Evolutionary conservation across 1,140 invertebrate genomes (phyloP).

Genomic region (Aphis gossypii): DNA sequence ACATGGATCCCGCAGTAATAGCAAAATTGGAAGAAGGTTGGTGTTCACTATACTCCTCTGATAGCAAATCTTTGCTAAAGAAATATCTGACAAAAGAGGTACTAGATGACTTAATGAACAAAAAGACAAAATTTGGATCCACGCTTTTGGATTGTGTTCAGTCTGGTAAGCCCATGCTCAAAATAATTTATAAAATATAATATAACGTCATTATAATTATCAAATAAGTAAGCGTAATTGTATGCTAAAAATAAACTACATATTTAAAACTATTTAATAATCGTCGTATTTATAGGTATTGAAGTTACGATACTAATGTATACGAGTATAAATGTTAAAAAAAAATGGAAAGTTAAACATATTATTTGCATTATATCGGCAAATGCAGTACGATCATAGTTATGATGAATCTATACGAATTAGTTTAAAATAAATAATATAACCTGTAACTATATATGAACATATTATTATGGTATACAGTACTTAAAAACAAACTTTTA

Average conservation of each 20-base stretch:
- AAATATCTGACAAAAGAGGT: conserved; percentile 90
- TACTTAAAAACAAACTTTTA: background rate
- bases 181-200: background rate
- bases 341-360: background rate
- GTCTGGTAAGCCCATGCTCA: conserved; percentile 71
- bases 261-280: background rate
- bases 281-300: background rate
- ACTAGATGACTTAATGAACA: conserved; percentile 88
- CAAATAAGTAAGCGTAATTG: background rate
- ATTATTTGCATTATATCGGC: background rate
- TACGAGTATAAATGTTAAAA: background rate
- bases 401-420: background rate
- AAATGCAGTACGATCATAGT: background rate
- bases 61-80: conserved; percentile 94
- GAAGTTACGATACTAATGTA: background rate
- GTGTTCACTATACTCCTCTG: conserved; percentile 84
- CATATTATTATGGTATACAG: background rate
- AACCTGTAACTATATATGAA: background rate
- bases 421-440: background rate
- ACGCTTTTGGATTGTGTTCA: conserved; percentile 91
- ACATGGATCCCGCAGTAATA: conserved; percentile 81
- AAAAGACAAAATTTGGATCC: conserved; percentile 90
- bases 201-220: background rate
- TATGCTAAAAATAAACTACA: background rate
- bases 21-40: conserved; percentile 91